Base-by-base conservation (phyloP, 2,113 vertebrate genomes). In the Hoplias malabaricus region DNA sequence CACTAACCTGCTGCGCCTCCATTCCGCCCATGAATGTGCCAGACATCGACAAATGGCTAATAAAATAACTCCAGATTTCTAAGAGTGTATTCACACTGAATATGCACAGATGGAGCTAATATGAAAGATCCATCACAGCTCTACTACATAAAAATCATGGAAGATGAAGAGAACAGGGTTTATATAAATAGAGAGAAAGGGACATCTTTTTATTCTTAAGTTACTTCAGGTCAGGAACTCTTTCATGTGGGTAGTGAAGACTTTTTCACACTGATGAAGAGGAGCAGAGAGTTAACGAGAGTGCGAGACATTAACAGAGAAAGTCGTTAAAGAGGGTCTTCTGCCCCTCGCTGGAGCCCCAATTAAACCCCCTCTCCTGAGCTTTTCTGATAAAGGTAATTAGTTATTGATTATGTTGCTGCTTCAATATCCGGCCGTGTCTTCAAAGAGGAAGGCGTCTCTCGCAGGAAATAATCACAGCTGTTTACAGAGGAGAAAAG, bases 311-410 rank as follows among this genome's bases (percentile, higher is more conserved):
- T 40, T 54, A 36, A 14, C 13, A 40, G 67, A 56, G 57, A 75
- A 46, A 53, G 19, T 56, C 53, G 42, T 38, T 63, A 65, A 79
- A 63, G 16, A 13, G 40, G 10, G 70, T 78, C 29, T 71, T 69
- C 53, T 56, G 40, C 46, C 74, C n/a, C 27, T 29, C 4, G 21
- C 72, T 78, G 74, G 59, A 67, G 48, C 42, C 50, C 61, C 75
- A 50, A 48, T 61, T 53, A 69, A 78, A 50, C 27, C 59, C 59
- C 50, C 48, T 38, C 46, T 38, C 43, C 75, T 38, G 40, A 29
- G 6, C 67, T 63, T 23, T 67, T 68, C 46, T 72, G 82, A 84
- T 84, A 79, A 81, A 75, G 76, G 79, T 79, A 81, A 81, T 84
- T 81, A 79, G 71, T 69, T 84, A 84, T 84, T 68, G 82, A 84